These are phyloP conservation scores for Synergus japonicus DNA, from an alignment of 2,888 invertebrate species.

Conservation along the genomic window DNA sequence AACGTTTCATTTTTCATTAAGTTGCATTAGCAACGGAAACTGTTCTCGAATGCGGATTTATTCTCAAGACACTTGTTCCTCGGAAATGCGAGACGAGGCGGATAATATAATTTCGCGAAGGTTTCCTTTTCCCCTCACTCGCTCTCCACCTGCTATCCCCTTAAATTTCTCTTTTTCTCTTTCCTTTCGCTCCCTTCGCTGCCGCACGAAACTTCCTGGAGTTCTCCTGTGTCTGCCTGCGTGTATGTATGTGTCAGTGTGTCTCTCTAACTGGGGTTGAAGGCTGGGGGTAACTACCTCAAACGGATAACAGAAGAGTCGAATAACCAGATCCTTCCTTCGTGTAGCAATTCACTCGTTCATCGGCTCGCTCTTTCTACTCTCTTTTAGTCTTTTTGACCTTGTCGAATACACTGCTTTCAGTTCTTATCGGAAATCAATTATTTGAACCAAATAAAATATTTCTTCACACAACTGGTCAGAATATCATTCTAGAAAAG, in stretches of 20 bases:
- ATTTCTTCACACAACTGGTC: too few relatives aligned
- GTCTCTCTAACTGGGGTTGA: slow-evolving; percentile 56
- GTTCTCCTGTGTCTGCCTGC: background rate
- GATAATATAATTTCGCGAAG: slow-evolving; percentile 54
- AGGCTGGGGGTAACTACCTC: slow-evolving; percentile 59
- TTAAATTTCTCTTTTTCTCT: slow-evolving; percentile 20
- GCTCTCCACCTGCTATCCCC: background rate
- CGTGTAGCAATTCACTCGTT: slow-evolving; percentile 4
- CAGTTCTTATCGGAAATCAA: background rate
- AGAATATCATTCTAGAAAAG: too few relatives aligned
- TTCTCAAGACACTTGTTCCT: slow-evolving; percentile 28
- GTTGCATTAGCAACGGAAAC: slow-evolving; percentile 31
- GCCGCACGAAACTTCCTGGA: background rate
- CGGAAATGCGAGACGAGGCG: slow-evolving; percentile 46
- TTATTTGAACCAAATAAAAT: background rate
- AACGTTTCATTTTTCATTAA: slow-evolving; percentile 31
- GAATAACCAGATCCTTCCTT: slow-evolving; percentile 63
- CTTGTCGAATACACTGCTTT: background rate
- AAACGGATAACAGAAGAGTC: slow-evolving; percentile 64
- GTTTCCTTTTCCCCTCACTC: slow-evolving; percentile 43
- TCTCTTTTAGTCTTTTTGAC: background rate
- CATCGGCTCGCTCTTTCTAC: background rate
- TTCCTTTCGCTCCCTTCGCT: slow-evolving; percentile 10
- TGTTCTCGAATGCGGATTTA: slow-evolving; percentile 31
- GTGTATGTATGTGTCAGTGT: slow-evolving; percentile 44